These are phyloP conservation scores for Eleutherodactylus coqui DNA, from an alignment of 2,797 vertebrate genomes.

Conservation along the genomic window DNA sequence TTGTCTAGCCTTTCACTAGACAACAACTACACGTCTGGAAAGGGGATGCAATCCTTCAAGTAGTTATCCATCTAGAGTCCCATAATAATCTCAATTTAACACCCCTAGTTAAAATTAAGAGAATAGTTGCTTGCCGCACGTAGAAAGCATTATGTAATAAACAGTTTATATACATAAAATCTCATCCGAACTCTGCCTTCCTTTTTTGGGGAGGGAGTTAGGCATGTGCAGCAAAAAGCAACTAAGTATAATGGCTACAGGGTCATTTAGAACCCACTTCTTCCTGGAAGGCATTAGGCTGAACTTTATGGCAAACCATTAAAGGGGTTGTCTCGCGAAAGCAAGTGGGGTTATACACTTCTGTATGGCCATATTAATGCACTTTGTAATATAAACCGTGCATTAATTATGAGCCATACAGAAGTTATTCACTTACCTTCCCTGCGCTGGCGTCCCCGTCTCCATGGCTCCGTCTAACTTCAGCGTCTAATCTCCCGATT, in stretches of 20 bases:
- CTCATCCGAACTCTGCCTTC: not conserved
- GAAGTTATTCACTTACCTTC: no score
- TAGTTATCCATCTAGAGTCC: not conserved
- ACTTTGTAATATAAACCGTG: no score
- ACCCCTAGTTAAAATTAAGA: not conserved
- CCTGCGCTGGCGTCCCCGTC: no score
- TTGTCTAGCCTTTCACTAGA: no score
- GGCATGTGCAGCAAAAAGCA: not conserved
- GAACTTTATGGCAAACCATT: slow-evolving; percentile 55
- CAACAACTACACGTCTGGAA: no score
- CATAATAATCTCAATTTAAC: not conserved
- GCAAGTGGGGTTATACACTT: no score
- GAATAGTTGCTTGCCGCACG: not conserved
- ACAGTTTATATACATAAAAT: not conserved
- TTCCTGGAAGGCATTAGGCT: slow-evolving; percentile 56
- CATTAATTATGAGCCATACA: no score
- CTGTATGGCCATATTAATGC: no score
- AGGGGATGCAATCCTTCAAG: not conserved
- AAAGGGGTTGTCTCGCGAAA: no score
- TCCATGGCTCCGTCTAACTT: no score
- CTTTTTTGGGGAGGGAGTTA: not conserved
- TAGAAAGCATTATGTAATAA: not conserved
- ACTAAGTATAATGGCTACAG: slow-evolving; percentile 27
- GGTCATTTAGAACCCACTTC: slow-evolving; percentile 27
- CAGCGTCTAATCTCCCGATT: no score